A percentile compares a stretch with the other conserved stretches of the same genome.
phyloP scores from a whole-genome alignment of 2,888 invertebrate species.

The Erebia aethiops region DNA sequence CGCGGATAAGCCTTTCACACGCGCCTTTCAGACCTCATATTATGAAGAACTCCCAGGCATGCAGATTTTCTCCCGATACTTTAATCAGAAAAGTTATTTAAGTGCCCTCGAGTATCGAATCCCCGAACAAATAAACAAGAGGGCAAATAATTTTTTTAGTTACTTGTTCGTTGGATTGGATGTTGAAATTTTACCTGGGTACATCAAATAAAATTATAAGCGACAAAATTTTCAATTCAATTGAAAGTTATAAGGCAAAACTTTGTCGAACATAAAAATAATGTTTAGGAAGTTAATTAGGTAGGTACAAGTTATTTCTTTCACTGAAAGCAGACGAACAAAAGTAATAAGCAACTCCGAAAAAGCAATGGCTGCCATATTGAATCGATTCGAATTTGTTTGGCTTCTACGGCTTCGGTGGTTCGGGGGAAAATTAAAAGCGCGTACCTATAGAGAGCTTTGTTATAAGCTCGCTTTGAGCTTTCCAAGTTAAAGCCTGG shows the following conservation, averaged over 20 bases:
- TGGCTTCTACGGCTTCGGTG: slow-evolving; percentile 64
- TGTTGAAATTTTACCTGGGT: neutral
- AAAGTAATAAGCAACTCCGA: slow-evolving; percentile 43
- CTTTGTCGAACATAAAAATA: neutral
- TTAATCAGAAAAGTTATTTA: no score
- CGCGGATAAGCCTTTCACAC: no score
- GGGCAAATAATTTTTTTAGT: no score
- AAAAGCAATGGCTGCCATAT: slow-evolving; percentile 48
- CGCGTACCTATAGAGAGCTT: slow-evolving; percentile 47
- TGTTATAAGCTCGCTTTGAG: slow-evolving; percentile 44
- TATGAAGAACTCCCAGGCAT: no score
- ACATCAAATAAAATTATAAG: neutral
- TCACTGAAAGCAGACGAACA: neutral
- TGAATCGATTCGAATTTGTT: slow-evolving; percentile 60
- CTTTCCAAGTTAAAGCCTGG: slow-evolving; percentile 7
- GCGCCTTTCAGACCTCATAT: no score
- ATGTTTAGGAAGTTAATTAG: neutral
- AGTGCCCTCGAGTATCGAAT: no score
- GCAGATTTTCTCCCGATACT: no score
- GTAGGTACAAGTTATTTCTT: slow-evolving; percentile 5
- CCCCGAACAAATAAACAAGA: no score
- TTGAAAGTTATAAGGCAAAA: neutral
- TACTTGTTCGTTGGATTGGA: no score
- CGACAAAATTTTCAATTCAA: neutral
- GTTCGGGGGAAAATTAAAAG: slow-evolving; percentile 66